Evolutionary conservation across 2,113 vertebrate genomes (phyloP).

Genomic region (Picathartes gymnocephalus): DNA sequence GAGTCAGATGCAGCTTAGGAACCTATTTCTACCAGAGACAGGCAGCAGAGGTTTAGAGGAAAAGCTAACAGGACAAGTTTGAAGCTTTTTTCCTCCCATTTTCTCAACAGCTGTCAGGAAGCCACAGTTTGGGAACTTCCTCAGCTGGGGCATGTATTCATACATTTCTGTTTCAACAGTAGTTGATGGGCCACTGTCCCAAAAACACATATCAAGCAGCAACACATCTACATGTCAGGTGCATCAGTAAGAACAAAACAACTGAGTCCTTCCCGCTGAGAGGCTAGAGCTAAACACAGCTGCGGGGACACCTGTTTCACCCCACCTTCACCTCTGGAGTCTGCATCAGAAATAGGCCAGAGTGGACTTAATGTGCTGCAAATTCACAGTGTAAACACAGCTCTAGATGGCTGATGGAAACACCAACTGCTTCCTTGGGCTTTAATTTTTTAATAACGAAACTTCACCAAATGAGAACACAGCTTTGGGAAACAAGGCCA

Average conservation of each 20-base stretch:
- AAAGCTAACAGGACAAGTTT: background rate
- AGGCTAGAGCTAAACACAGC: background rate
- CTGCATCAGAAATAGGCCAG: background rate
- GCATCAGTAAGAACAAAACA: background rate
- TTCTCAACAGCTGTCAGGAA: background rate
- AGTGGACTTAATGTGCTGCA: background rate
- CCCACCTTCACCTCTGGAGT: background rate
- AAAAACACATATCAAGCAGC: background rate
- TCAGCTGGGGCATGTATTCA: background rate
- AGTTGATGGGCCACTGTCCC: background rate
- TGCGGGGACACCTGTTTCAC: background rate
- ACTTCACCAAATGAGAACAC: background rate
- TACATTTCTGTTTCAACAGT: background rate
- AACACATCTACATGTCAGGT: background rate
- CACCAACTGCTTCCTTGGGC: background rate
- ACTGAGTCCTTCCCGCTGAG: rapidly evolving
- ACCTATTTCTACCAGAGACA: background rate
- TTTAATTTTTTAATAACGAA: background rate
- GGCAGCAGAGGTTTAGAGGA: background rate
- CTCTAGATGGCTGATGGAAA: background rate
- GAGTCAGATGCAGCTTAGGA: background rate
- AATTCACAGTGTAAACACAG: background rate
- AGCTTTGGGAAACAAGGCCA: background rate
- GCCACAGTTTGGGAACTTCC: background rate
- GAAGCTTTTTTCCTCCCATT: background rate